Base-by-base conservation (phyloP, 30 jellyfish, hydroid and myxozoan species). In the Cassiopea andromeda region DNA sequence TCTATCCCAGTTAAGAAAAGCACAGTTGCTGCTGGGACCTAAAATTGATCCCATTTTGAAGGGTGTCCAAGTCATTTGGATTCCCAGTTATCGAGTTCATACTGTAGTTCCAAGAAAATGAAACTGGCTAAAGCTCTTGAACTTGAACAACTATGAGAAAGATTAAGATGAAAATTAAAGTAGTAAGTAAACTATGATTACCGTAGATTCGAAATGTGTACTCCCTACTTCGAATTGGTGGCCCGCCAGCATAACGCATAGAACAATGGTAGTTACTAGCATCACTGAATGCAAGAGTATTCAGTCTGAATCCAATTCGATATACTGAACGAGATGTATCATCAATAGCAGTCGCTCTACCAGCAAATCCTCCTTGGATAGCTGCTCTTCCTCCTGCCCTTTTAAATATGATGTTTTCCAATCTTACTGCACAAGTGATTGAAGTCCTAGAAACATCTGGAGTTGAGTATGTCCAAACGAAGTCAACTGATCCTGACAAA, bases 301-400 rank as follows among this genome's bases (percentile, higher is more conserved):
- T 58, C 7, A 77, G 74, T 43, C 7, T 15, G 74, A 77, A 77
- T 49, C 86, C 86, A n/a, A 77, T 77, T 2, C 9, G 16, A 6
- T 38, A 19, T 77, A 48, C 75, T 14, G n/a, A 2, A 49, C 18
- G 3, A 2, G 69, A 38, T n/a, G 84, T 7, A 46, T 46, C 70
- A 15, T 77, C 86, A 77, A 77, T 77, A 1, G 49, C 86, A 8
- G 1, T 9, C 2, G 50, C 86, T 49, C 74, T 77, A 1, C 86
- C 86, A 46, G 12, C 44, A 49, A 2, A 77, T 10, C 38, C 8
- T 46, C 58, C 58, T 5, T 19, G 7, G 18, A 77, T 18, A 1
- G 74, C 14, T 5, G 86, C 86, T 12, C 54, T 18, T 14, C 48
- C 74, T 48, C 74, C 38, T 47, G 27, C 75, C 2, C 49, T 27